phyloP scores from a whole-genome alignment of 2,113 vertebrate genomes.

The Phalacrocorax aristotelis region DNA sequence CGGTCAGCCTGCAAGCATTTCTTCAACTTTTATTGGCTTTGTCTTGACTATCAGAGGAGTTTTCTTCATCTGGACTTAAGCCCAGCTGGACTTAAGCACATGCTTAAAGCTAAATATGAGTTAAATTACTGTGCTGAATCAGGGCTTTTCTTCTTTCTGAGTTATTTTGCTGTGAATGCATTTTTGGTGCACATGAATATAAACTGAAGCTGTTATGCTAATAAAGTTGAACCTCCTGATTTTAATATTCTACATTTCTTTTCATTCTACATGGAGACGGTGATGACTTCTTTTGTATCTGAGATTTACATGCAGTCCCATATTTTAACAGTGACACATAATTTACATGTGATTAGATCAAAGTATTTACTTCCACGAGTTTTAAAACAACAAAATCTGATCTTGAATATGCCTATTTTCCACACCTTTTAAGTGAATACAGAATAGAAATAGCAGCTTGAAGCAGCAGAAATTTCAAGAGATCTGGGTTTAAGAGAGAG shows the following conservation, averaged over 20 bases:
- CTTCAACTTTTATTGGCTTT: neutral
- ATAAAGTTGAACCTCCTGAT: slow-evolving; percentile 55
- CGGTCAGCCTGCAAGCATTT: neutral
- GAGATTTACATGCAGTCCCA: slow-evolving; percentile 65
- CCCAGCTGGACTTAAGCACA: slow-evolving; percentile 33
- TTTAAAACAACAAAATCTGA: slow-evolving; percentile 67
- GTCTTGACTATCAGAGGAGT: neutral
- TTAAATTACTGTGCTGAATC: slow-evolving; percentile 59
- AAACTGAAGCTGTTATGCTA: slow-evolving; percentile 64
- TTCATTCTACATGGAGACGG: slow-evolving; percentile 59
- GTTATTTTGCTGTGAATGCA: slow-evolving; percentile 62
- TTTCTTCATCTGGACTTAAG: slow-evolving; percentile 32
- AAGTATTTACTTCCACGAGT: slow-evolving; percentile 62
- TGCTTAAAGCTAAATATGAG: slow-evolving; percentile 26
- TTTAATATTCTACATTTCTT: slow-evolving; percentile 68
- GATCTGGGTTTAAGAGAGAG: slow-evolving; percentile 45
- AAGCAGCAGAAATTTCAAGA: slow-evolving; percentile 63
- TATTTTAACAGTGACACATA: slow-evolving; percentile 70
- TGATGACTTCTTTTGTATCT: slow-evolving; percentile 67
- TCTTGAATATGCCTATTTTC: slow-evolving; percentile 55
- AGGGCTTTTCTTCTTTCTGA: slow-evolving; percentile 58
- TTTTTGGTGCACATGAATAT: slow-evolving; percentile 63
- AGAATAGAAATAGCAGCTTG: slow-evolving; percentile 59
- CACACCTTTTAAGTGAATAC: slow-evolving; percentile 58
- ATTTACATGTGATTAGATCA: slow-evolving; percentile 73